A percentile compares a stretch with the other conserved stretches of the same genome.
These are phyloP conservation scores for Eospalax fontanierii DNA, from an alignment of 2,797 vertebrate genomes.

Conservation along the genomic window DNA sequence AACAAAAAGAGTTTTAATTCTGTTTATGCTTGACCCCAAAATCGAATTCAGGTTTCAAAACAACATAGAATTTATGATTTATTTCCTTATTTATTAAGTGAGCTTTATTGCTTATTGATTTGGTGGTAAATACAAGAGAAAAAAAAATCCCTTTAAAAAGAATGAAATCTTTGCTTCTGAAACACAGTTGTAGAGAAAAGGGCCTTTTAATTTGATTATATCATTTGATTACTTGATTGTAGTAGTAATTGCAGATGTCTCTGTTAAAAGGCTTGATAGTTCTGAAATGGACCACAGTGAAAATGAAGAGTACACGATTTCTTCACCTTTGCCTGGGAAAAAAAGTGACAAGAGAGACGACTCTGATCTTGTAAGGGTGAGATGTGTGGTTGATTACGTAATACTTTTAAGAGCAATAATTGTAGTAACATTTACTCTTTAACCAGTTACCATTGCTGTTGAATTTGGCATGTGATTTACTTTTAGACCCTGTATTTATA, in stretches of 20 bases:
- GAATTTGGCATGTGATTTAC: conserved; percentile 41
- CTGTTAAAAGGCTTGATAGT: conserved; percentile 93
- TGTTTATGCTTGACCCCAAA: neutral
- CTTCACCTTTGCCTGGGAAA: conserved; percentile 92
- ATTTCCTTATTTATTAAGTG: conserved; percentile 26
- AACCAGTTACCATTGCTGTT: conserved; percentile 5
- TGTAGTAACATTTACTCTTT: conserved; percentile 41
- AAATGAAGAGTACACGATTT: conserved; percentile 96
- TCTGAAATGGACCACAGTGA: conserved; percentile 98
- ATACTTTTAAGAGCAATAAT: conserved; percentile 20
- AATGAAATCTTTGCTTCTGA: conserved; percentile 42
- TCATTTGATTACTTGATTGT: conserved; percentile 50
- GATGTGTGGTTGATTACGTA: conserved; percentile 78
- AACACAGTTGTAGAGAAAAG: conserved; percentile 5
- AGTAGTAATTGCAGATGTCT: conserved; percentile 76
- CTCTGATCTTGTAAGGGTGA: conserved; percentile 93
- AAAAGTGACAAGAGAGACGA: conserved; percentile 95
- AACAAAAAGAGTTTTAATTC: neutral
- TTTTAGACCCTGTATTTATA: conserved; percentile 54
- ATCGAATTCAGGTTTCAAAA: conserved; percentile 56
- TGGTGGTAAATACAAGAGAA: conserved; percentile 8
- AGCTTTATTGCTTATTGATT: conserved; percentile 40
- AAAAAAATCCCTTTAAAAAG: conserved; percentile 5
- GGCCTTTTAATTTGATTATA: neutral
- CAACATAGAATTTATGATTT: conserved; percentile 24